These are phyloP conservation scores for Alentia gelatinosa DNA, from an alignment of 2,888 invertebrate genomes.

Conservation along the genomic window DNA sequence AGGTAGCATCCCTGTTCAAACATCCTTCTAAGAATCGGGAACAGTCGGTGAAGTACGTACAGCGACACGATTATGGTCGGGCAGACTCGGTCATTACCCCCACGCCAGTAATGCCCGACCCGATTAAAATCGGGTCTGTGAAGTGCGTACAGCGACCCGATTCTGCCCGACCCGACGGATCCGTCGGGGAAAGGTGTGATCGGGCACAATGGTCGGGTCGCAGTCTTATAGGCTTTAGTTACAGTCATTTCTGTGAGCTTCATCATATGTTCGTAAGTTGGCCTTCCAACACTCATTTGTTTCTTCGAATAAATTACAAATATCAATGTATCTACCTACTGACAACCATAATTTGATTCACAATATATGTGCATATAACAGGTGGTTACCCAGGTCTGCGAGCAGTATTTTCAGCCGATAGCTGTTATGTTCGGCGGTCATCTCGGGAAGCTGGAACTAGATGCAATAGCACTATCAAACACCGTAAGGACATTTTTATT, in stretches of 20 bases:
- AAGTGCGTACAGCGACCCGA: too few relatives aligned
- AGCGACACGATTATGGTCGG: too few relatives aligned
- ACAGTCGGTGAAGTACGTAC: too few relatives aligned
- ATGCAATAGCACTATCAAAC: slow-evolving; percentile 61
- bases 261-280: background rate
- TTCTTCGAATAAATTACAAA: background rate
- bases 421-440: slow-evolving; percentile 65
- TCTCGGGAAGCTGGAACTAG: slow-evolving; percentile 61
- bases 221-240: background rate
- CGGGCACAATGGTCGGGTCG: background rate
- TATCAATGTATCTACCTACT: background rate
- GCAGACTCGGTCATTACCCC: too few relatives aligned
- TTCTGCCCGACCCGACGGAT: too few relatives aligned
- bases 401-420: slow-evolving; percentile 58
- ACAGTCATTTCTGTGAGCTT: background rate
- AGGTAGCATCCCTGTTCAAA: too few relatives aligned
- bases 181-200: too few relatives aligned
- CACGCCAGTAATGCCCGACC: too few relatives aligned
- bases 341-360: background rate
- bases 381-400: slow-evolving; percentile 59
- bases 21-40: too few relatives aligned
- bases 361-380: background rate
- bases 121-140: too few relatives aligned
- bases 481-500: slow-evolving; percentile 58
- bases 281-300: background rate